Percentiles rank a stretch among this genome's conserved stretches.
phyloP scores from a whole-genome alignment of 2,797 vertebrate genomes.

The Cryptoprocta ferox region DNA sequence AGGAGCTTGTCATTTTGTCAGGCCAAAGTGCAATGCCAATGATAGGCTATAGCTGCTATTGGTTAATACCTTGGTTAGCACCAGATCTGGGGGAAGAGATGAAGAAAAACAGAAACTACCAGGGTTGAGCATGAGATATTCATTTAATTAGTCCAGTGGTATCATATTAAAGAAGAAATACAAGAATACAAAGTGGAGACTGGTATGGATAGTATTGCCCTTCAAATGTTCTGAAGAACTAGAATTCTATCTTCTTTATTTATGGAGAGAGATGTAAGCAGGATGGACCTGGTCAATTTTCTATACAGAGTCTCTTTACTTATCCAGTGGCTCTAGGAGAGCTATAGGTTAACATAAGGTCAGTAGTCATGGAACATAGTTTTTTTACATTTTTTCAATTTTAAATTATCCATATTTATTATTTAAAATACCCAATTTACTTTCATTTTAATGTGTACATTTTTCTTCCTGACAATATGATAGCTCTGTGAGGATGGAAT shows the following conservation, averaged over 20 bases:
- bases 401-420: constrained; percentile 2
- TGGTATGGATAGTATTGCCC: not conserved
- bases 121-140: not conserved
- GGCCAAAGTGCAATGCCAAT: not conserved
- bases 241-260: not conserved
- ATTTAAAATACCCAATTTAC: not conserved
- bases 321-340: not conserved
- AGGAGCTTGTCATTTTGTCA: not conserved
- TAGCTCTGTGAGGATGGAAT: not conserved
- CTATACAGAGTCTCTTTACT: not conserved
- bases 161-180: not conserved
- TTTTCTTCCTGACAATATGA: constrained; percentile 11
- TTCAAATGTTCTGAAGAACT: not conserved
- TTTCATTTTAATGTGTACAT: constrained; percentile 8
- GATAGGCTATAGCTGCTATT: not conserved
- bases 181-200: not conserved
- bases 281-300: not conserved
- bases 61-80: not conserved
- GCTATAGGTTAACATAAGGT: not conserved
- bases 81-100: not conserved
- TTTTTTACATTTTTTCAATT: not conserved
- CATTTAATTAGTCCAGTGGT: not conserved
- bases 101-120: not conserved
- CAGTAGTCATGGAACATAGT: not conserved
- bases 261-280: not conserved